Conservation (phyloP, 2,113 vertebrate genomes). For the Malurus elegans region DNA sequence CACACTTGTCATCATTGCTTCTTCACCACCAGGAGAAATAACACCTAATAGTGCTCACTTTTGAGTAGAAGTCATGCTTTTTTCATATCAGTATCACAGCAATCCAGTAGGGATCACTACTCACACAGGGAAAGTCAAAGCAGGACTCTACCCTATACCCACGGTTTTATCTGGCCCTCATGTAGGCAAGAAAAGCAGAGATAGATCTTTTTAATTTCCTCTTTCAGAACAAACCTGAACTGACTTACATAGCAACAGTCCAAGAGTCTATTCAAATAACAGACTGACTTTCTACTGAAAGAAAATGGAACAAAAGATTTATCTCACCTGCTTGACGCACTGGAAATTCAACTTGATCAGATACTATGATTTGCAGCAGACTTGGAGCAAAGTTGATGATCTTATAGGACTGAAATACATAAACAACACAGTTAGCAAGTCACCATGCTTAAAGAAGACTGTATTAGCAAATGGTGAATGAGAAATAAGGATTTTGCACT, state of each 20-base stretch:
- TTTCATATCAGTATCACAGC: neutral
- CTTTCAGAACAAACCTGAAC: neutral
- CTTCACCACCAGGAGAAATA: neutral
- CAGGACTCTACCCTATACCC: neutral
- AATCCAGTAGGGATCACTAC: conserved; percentile 6
- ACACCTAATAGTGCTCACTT: neutral
- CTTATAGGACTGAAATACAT: conserved; percentile 91
- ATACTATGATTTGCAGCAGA: conserved; percentile 94
- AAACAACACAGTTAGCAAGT: conserved; percentile 16
- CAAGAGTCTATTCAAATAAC: neutral
- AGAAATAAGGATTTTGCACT: neutral
- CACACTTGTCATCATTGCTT: neutral
- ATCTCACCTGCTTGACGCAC: conserved; percentile 93
- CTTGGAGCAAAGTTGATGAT: conserved; percentile 98
- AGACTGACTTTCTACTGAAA: neutral
- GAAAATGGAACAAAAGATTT: neutral
- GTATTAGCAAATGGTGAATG: neutral
- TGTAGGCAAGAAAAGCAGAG: neutral
- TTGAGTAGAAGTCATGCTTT: neutral
- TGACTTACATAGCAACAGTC: neutral
- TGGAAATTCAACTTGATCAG: conserved; percentile 95
- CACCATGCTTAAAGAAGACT: neutral
- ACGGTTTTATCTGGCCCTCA: neutral
- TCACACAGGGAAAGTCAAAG: neutral
- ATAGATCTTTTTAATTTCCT: neutral